Conservation (phyloP, 2,888 invertebrate species). For the Calameuta filiformis region DNA sequence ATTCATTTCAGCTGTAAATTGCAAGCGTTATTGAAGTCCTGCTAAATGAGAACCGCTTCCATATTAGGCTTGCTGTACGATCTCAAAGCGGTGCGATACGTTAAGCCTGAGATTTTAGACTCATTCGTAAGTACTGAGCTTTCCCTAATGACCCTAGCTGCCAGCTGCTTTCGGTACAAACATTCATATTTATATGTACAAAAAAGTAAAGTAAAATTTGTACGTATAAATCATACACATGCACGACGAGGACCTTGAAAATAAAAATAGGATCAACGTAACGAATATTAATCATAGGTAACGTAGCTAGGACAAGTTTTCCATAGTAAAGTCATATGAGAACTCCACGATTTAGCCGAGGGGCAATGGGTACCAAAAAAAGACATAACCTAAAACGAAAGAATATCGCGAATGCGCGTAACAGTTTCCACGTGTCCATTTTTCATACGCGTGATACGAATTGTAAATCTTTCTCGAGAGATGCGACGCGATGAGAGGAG, state of each 20-base stretch:
- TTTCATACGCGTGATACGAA: conserved; percentile 22
- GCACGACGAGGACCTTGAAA: not conserved
- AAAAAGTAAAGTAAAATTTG: too few species aligned
- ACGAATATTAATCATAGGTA: not conserved
- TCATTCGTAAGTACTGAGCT: not conserved
- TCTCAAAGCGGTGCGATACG: not conserved
- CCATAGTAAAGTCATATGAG: not conserved
- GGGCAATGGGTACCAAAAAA: not conserved
- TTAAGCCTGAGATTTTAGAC: not conserved
- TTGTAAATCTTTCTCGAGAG: conserved; percentile 20
- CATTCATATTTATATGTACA: not conserved
- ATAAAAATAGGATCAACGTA: not conserved
- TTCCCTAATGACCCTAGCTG: not conserved
- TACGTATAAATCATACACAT: not conserved
- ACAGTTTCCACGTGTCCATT: conserved; percentile 19
- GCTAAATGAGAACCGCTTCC: conserved; percentile 50
- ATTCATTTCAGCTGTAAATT: conserved; percentile 59
- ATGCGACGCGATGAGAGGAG: not conserved
- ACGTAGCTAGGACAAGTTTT: not conserved
- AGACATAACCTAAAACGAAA: not conserved
- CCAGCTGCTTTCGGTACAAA: not conserved
- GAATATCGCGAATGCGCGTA: conserved; percentile 8
- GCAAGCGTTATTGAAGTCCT: conserved; percentile 31
- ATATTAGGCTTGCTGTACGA: conserved; percentile 29
- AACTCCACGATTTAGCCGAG: not conserved